Evolutionary conservation across 2,113 vertebrate genomes (phyloP).

Genomic region (Rhombomys opimus): DNA sequence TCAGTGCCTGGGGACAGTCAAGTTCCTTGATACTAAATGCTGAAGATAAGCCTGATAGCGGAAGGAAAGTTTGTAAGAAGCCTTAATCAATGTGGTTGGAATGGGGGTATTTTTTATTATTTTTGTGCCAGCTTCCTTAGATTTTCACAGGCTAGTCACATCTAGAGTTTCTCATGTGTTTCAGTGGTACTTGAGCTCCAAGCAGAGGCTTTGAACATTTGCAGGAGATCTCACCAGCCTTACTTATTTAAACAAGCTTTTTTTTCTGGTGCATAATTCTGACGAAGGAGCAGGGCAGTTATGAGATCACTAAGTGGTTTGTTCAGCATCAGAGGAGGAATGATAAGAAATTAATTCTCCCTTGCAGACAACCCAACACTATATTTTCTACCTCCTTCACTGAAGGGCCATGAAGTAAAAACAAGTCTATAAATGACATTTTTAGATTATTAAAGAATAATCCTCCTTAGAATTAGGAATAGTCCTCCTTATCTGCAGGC

Average conservation of each 20-base stretch:
- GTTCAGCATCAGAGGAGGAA: neutral
- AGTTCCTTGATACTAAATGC: neutral
- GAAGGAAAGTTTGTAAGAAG: neutral
- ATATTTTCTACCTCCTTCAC: neutral
- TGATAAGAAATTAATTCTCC: neutral
- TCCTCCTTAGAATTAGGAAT: too few species aligned
- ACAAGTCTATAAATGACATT: neutral
- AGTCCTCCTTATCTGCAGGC: neutral
- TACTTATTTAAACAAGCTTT: conserved; percentile 11
- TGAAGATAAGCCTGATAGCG: neutral
- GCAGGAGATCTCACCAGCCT: neutral
- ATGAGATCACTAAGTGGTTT: conserved; percentile 20
- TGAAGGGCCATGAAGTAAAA: conserved; percentile 1
- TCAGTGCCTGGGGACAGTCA: neutral
- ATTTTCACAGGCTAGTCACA: neutral
- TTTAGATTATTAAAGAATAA: neutral
- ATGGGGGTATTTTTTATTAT: neutral
- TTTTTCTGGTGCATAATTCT: conserved; percentile 53
- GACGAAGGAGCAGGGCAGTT: conserved; percentile 34
- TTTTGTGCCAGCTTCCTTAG: neutral
- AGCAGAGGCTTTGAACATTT: neutral
- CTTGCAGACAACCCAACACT: neutral
- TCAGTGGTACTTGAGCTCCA: neutral
- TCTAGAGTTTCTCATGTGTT: neutral
- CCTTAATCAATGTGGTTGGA: neutral